Percentiles rank a stretch among this genome's conserved stretches.
Evolutionary conservation across 2,888 invertebrate genomes (phyloP).

Genomic region (Cerceris ruficornis): DNA sequence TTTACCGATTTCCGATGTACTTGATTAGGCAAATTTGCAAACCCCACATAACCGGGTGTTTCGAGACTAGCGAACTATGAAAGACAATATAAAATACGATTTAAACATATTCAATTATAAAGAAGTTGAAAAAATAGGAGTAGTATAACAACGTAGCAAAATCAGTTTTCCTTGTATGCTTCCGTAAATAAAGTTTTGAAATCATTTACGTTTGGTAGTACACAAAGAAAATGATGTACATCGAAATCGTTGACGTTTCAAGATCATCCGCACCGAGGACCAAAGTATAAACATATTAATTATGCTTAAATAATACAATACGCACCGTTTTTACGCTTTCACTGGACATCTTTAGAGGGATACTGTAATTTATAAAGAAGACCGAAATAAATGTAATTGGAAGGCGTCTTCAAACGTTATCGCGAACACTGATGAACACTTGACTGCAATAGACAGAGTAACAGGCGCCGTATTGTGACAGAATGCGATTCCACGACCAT

Average conservation of each 20-base stretch:
- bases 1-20: constrained; percentile 98
- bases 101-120: background rate
- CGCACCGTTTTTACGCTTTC: constrained; percentile 80
- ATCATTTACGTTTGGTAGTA: too few relatives aligned
- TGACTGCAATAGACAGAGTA: constrained; percentile 35
- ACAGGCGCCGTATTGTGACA: constrained; percentile 48
- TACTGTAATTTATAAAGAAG: constrained; percentile 2
- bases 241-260: background rate
- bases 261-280: too few relatives aligned
- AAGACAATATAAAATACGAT: constrained; percentile 58
- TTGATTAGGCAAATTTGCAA: constrained; percentile 97
- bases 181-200: too few relatives aligned
- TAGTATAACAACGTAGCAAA: too few relatives aligned
- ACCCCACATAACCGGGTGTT: constrained; percentile 94
- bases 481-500: constrained; percentile 39
- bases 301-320: background rate
- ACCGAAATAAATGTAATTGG: constrained; percentile 12
- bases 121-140: background rate
- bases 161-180: too few relatives aligned
- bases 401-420: constrained; percentile 16
- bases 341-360: constrained; percentile 71
- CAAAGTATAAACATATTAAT: too few relatives aligned
- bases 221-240: too few relatives aligned
- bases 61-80: constrained; percentile 91
- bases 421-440: constrained; percentile 3